phyloP scores from a whole-genome alignment of 1,140 invertebrate species.

The Diprion similis region DNA sequence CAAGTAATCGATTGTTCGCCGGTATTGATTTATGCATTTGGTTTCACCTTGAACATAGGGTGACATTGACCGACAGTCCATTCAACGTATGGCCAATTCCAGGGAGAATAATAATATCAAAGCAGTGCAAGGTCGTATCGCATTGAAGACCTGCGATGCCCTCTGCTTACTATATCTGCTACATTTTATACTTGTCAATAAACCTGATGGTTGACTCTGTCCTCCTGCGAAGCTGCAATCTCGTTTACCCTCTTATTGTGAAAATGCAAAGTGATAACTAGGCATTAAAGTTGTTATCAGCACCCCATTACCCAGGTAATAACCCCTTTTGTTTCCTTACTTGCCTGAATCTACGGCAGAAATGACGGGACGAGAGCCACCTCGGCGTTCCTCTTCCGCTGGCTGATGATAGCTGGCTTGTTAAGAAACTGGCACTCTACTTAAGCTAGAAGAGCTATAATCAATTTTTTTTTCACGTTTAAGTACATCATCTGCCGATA shows the following conservation, averaged over 20 bases:
- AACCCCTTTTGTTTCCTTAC: background rate
- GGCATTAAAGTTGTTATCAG: background rate
- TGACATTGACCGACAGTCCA: background rate
- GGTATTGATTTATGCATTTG: background rate
- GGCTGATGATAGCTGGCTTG: no score
- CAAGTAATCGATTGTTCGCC: background rate
- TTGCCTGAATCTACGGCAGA: background rate
- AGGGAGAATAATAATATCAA: background rate
- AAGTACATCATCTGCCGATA: no score
- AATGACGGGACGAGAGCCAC: background rate
- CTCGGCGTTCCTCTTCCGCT: no score
- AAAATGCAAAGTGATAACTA: background rate
- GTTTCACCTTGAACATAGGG: background rate
- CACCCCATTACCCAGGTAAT: background rate
- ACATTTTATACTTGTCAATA: background rate
- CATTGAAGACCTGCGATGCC: background rate
- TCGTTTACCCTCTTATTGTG: background rate
- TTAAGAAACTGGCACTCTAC: no score
- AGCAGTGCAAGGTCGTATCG: background rate
- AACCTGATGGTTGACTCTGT: background rate
- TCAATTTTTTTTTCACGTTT: no score
- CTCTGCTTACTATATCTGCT: background rate
- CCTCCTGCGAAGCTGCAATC: background rate
- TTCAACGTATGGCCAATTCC: background rate
- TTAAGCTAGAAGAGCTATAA: no score